Evolutionary conservation across 2,888 invertebrate species (phyloP).

Genomic region (Vesta saturnalis): DNA sequence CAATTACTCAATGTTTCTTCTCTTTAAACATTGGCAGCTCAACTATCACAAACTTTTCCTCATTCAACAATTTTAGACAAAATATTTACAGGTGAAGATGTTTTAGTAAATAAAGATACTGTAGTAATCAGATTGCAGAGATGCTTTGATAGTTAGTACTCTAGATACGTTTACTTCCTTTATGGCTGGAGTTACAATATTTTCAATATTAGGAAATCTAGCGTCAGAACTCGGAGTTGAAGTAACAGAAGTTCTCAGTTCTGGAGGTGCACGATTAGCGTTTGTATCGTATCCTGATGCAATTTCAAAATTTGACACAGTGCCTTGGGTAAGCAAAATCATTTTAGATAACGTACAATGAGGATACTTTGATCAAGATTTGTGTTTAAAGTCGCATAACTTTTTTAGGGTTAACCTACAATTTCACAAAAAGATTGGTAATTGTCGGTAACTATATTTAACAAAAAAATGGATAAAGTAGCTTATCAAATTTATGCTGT

Average conservation of each 20-base stretch:
- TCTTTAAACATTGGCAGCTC: conserved; percentile 80
- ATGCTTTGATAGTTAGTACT: conserved; percentile 82
- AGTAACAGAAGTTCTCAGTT: conserved; percentile 72
- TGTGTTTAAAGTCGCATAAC: no score
- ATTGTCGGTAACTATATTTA: no score
- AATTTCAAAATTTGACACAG: conserved; percentile 75
- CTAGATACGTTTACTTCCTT: conserved; percentile 85
- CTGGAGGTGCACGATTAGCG: conserved; percentile 80
- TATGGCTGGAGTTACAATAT: conserved; percentile 83
- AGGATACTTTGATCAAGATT: no score
- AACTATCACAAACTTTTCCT: conserved; percentile 78
- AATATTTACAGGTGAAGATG: conserved; percentile 71
- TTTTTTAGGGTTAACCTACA: no score
- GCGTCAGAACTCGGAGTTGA: conserved; percentile 74
- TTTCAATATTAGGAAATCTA: conserved; percentile 83
- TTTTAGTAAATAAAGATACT: neutral
- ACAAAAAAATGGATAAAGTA: neutral
- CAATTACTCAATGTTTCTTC: conserved; percentile 80
- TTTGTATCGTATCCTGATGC: conserved; percentile 89
- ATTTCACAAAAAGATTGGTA: no score
- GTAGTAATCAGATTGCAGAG: conserved; percentile 63
- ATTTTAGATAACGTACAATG: no score
- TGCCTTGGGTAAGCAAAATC: conserved; percentile 72
- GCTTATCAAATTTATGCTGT: no score
- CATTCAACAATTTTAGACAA: conserved; percentile 76